Base-by-base conservation (phyloP, 2,113 vertebrate genomes). In the Protobothrops flavoviridis region DNA sequence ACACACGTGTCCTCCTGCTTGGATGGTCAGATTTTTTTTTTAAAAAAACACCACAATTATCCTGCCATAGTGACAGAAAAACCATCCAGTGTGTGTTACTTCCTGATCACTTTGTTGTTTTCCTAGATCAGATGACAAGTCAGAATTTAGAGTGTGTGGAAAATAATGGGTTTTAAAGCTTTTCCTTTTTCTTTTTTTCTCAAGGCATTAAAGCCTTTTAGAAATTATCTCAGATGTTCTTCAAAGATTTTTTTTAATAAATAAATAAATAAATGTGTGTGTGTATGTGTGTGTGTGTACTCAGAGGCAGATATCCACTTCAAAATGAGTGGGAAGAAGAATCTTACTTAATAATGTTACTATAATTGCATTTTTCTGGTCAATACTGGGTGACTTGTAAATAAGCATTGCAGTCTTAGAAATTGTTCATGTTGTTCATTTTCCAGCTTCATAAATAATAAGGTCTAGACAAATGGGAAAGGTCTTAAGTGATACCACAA, bases 161-260 rank as follows among this genome's bases (percentile, higher is more conserved):
- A 96, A 97, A 95, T 93, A 96, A 94, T 55, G 12, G 93, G 93
- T 94, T 95, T 97, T 95, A 95, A 95, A 93, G 45, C 11, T 92
- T 93, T 93, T 93, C 33, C 7, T 45, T 45, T 93, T 93, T 55
- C 7, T 45, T 45, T 33, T 17, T 48, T 48, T 43, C n/a, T 10
- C 10, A 89, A 90, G n/a, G 45, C 90, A 91, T 6, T 61, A 86
- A 0, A 95, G 95, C 92, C 33, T 55, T 29, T 87, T 92, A 94
- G 88, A 94, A 96, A 89, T 29, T 64, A 29, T 93, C 92, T 95
- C 2, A 10, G 48, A 53, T 93, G 7, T 33, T 90, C 21, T 57
- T 94, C 93, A 94, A 93, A 90, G 1, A n/a, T 64, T n/a, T 69
- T 24, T 59, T 69, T n/a, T 13, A 7, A 48, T 7, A 48, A 48